phyloP scores from a whole-genome alignment of 2,888 invertebrate species.

The Hydrotaea diabolus region DNA sequence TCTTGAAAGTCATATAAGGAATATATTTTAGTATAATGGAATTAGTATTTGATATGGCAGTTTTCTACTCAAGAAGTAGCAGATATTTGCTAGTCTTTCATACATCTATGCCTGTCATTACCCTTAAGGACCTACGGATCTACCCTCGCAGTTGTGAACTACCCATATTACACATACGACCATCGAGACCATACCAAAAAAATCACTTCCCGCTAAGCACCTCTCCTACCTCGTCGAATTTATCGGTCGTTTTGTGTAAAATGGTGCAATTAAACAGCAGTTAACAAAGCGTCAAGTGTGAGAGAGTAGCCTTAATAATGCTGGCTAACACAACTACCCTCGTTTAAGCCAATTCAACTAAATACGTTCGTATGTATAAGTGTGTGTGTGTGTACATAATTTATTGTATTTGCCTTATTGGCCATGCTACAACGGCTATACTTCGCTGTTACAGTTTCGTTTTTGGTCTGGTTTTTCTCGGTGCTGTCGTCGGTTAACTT shows the following conservation, averaged over 20 bases:
- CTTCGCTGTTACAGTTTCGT: slow-evolving; percentile 28
- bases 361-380: neutral
- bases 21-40: too few species aligned
- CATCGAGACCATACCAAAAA: neutral
- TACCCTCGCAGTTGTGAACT: neutral
- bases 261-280: neutral
- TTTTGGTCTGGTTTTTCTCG: neutral
- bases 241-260: neutral
- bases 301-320: neutral
- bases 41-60: too few species aligned
- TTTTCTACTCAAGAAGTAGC: too few species aligned
- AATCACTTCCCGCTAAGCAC: neutral
- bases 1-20: too few species aligned
- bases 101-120: too few species aligned
- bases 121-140: too few species aligned
- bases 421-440: slow-evolving; percentile 51
- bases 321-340: slow-evolving; percentile 19
- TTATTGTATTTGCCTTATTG: slow-evolving; percentile 68
- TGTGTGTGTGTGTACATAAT: slow-evolving; percentile 69
- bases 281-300: neutral
- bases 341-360: neutral
- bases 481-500: slow-evolving; percentile 11
- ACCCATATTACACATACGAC: slow-evolving; percentile 48
- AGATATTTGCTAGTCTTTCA: too few species aligned
- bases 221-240: neutral